Evolutionary conservation across 53 echinoderm and acorn worm species (phyloP), one percentile per base, ranked within the genome.

Genomic region (Stichopus horrens): DNA sequence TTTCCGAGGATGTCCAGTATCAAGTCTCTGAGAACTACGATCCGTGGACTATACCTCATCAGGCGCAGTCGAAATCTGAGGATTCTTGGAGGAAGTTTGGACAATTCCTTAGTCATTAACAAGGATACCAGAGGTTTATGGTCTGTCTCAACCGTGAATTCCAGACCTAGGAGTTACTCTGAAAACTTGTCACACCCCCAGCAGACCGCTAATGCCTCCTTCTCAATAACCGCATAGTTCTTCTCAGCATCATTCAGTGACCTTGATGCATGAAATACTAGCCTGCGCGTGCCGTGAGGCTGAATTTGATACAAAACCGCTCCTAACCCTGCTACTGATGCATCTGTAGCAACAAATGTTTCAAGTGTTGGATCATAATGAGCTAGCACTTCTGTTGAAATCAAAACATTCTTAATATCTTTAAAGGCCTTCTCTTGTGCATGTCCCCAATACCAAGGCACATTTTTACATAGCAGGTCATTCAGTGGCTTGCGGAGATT

Each of bases 201-300:
- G 14, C 66, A 65, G 8, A 73, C 73, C n/a, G n/a, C 73, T 73
- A 73, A 73, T 5, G 73, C 8, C 73, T 74, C 74, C 5, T 5
- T 74, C 14, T 74, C 5, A 0, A 6, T 77, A 54, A 89, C 71
- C 53, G 76, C 83, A 37, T 71, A 68, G 1, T 57, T 56, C 60
- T 74, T 73, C 58, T 88, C 88, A 58, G 90, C 71, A 74, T 90
- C 86, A 74, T 73, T 90, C 20, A 94, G 86, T 0, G 94, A 88
- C 10, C 94, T 86, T 53, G 92, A 92, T 9, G 94, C 94, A 58
- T 90, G 90, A 52, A 75, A 88, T 19, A 92, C 88, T 71, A 89
- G 94, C 14, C 90, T 76, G 14, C 90, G 86, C 1, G 84, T 55
- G 7, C 95, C 93, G 76, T 95, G 92, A 57, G 71, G 68, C 63